Evolutionary conservation across 2,113 vertebrate species (phyloP).

Genomic region (Calonectris borealis): DNA sequence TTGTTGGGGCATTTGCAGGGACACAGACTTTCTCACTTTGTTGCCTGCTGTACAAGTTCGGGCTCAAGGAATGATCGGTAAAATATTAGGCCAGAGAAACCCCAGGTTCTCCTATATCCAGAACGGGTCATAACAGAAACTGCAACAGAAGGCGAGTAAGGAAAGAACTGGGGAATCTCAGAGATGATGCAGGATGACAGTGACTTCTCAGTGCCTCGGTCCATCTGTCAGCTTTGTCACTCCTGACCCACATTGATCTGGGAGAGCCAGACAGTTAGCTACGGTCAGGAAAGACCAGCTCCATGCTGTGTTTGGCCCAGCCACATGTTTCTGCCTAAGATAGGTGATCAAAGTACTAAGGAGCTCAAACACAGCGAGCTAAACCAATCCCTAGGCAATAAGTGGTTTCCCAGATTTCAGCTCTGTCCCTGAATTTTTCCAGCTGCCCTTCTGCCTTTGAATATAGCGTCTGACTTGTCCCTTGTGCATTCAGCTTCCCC

Average conservation of each 20-base stretch:
- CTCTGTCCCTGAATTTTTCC: background rate
- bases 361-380: accelerated
- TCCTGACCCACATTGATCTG: background rate
- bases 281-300: background rate
- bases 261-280: background rate
- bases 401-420: background rate
- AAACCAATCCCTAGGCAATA: background rate
- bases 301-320: background rate
- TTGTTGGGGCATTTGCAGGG: no score
- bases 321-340: background rate
- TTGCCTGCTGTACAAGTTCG: no score
- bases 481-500: background rate
- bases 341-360: background rate
- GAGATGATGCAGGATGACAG: background rate
- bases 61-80: no score
- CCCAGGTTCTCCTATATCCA: background rate
- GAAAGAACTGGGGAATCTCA: background rate
- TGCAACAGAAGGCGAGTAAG: background rate
- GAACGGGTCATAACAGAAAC: background rate
- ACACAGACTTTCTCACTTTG: no score
- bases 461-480: background rate
- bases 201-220: background rate
- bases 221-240: background rate
- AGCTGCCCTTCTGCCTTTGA: constrained; percentile 1
- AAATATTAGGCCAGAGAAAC: background rate